A percentile compares a stretch with the other conserved stretches of the same genome.
Conservation (phyloP, 2,888 invertebrate genomes). For the Cybosia mesomella region DNA sequence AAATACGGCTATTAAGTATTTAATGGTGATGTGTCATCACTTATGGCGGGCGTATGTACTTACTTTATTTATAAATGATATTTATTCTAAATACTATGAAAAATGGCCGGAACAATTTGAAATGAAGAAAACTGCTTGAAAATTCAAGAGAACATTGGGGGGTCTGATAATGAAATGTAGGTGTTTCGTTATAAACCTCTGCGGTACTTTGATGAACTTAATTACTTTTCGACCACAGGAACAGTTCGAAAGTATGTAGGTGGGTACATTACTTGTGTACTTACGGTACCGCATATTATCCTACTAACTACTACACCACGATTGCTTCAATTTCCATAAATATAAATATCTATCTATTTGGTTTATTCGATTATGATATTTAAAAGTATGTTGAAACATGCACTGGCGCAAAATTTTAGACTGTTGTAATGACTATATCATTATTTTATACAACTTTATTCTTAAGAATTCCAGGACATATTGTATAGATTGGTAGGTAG, state of each 20-base stretch:
- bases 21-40: conserved; percentile 18
- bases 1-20: background rate
- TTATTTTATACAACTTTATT: background rate
- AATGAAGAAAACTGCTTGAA: conserved; percentile 61
- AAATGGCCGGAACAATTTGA: conserved; percentile 85
- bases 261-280: too few species aligned
- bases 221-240: too few species aligned
- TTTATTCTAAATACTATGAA: conserved; percentile 76
- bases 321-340: too few species aligned
- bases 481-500: background rate
- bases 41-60: conserved; percentile 24
- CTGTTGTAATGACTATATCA: background rate
- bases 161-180: too few species aligned
- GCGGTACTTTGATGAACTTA: too few species aligned
- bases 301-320: too few species aligned
- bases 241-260: too few species aligned
- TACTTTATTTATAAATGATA: conserved; percentile 22
- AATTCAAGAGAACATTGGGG: conserved; percentile 10
- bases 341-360: background rate
- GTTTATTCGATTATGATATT: background rate
- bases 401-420: background rate
- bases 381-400: background rate
- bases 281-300: too few species aligned
- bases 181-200: too few species aligned
- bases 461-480: background rate